Percentiles rank a stretch among this genome's conserved stretches.
Conservation (phyloP, 2,888 invertebrate species). For the Dynastes hyllus region DNA sequence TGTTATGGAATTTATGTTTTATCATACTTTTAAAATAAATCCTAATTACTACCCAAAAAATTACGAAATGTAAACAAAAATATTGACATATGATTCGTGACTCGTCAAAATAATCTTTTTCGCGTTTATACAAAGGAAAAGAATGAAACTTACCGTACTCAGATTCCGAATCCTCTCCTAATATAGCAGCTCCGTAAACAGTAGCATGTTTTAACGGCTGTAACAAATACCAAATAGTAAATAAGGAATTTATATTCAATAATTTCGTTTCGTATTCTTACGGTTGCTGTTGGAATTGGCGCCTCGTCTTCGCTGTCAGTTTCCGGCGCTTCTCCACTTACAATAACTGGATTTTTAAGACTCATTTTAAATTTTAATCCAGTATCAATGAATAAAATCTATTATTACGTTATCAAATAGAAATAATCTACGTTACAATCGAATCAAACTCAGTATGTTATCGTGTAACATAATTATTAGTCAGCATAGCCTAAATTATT, state of each 20-base stretch:
- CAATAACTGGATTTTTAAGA: slow-evolving; percentile 59
- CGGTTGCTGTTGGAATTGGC: not conserved
- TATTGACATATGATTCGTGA: not conserved
- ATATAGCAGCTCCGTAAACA: slow-evolving; percentile 66
- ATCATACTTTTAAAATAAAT: not conserved
- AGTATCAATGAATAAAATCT: not conserved
- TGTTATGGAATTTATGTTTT: not conserved
- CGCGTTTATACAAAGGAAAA: slow-evolving; percentile 1
- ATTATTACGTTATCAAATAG: not conserved
- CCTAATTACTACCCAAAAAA: not conserved
- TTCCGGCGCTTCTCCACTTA: slow-evolving; percentile 69
- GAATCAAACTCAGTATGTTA: no score
- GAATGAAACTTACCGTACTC: slow-evolving; percentile 63
- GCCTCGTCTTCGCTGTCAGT: slow-evolving; percentile 69
- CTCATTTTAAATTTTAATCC: slow-evolving; percentile 32
- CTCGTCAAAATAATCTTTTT: not conserved
- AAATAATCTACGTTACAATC: slow-evolving; percentile 1
- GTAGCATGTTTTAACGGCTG: slow-evolving; percentile 49
- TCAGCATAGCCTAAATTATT: not conserved
- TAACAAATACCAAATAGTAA: not conserved
- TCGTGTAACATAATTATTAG: not conserved
- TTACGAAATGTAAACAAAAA: not conserved
- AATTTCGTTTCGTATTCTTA: slow-evolving; percentile 27
- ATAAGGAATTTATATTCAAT: slow-evolving; percentile 8
- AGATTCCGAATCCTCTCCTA: slow-evolving; percentile 69